These are phyloP conservation scores for Dicaeum eximium DNA, from an alignment of 2,113 vertebrate species.

Conservation along the genomic window DNA sequence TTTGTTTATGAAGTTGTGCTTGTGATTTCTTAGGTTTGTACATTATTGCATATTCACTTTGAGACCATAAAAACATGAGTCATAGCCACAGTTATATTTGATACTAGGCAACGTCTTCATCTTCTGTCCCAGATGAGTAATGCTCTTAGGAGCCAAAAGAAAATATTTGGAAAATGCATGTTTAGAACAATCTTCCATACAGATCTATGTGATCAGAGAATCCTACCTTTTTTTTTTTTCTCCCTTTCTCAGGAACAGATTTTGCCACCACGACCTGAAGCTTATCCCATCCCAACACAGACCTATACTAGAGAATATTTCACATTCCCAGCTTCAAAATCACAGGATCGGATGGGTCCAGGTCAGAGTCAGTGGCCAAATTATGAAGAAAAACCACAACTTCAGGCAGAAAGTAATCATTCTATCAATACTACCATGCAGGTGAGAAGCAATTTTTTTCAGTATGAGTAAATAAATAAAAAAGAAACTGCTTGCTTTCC, in stretches of 20 bases:
- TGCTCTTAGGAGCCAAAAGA: neutral
- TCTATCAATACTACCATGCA: constrained; percentile 78
- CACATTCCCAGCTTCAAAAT: constrained; percentile 93
- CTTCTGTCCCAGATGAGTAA: neutral
- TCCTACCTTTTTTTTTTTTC: neutral
- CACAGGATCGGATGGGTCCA: constrained; percentile 86
- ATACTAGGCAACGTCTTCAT: neutral
- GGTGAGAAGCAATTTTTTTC: constrained; percentile 71
- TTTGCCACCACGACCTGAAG: constrained; percentile 85
- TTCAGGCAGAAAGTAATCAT: constrained; percentile 75
- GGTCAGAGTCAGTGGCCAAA: constrained; percentile 83
- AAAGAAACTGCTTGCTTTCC: neutral
- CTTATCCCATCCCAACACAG: constrained; percentile 97
- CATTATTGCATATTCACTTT: neutral
- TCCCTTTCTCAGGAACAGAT: constrained; percentile 80
- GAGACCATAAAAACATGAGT: neutral
- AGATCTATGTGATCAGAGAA: neutral
- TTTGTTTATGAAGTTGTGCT: neutral
- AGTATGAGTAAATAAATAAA: neutral
- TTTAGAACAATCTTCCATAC: neutral
- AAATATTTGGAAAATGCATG: neutral
- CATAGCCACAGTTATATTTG: neutral
- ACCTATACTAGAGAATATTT: constrained; percentile 96
- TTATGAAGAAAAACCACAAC: constrained; percentile 81
- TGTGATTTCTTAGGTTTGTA: neutral